phyloP scores from a whole-genome alignment of 2,113 vertebrate genomes.

The Myotis davidii region DNA sequence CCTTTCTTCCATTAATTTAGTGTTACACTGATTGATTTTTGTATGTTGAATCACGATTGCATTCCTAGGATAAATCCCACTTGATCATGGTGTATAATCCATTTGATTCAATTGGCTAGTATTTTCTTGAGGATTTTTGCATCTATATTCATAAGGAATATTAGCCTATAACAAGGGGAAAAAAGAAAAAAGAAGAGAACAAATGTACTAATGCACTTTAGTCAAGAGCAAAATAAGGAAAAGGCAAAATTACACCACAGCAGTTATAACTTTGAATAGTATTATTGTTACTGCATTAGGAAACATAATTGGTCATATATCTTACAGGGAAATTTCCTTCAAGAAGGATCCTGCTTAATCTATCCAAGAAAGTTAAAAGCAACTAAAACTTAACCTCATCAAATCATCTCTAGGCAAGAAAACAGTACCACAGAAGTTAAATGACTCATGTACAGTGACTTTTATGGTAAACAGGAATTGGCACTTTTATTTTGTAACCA shows the following conservation, averaged over 20 bases:
- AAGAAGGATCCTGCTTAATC: conserved; percentile 12
- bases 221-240: conserved; percentile 27
- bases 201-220: neutral
- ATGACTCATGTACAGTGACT: neutral
- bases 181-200: neutral
- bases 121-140: no score
- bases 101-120: no score
- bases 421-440: neutral
- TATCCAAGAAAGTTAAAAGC: neutral
- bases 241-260: conserved; percentile 4
- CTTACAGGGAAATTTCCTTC: neutral
- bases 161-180: neutral
- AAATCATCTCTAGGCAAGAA: conserved; percentile 16
- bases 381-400: conserved; percentile 30
- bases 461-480: neutral
- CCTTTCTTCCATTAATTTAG: neutral
- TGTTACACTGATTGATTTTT: no score
- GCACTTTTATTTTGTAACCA: conserved; percentile 23
- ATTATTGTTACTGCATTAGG: conserved; percentile 31
- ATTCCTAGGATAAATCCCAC: no score
- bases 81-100: no score
- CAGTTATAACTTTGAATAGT: neutral
- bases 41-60: no score
- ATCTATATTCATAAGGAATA: neutral
- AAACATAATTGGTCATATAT: conserved; percentile 4